Conservation (phyloP, 2,888 invertebrate genomes). For the Parascotia fuliginaria region DNA sequence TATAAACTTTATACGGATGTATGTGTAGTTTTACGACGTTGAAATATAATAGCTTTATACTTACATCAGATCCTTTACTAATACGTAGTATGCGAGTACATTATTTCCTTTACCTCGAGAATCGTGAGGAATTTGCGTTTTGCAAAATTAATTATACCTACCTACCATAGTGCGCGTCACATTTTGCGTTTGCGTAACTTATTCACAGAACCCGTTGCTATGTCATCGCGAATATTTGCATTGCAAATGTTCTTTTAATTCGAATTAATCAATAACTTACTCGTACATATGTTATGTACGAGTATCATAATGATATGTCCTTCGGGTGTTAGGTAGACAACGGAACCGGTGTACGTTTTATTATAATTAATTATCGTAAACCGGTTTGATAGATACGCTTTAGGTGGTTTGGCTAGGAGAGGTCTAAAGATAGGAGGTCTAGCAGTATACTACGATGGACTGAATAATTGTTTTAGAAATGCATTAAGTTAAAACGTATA, state of each 20-base stretch:
- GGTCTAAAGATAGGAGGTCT: no score
- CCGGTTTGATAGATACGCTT: no score
- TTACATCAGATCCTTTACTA: not conserved
- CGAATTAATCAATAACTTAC: slow-evolving; percentile 16
- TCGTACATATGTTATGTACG: no score
- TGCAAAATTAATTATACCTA: slow-evolving; percentile 29
- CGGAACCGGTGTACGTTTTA: not conserved
- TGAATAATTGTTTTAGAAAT: no score
- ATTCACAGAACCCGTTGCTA: slow-evolving; percentile 29
- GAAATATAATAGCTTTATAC: no score
- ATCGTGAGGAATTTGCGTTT: slow-evolving; percentile 39
- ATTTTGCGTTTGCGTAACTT: slow-evolving; percentile 22
- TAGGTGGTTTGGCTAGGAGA: no score
- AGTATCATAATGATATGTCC: not conserved
- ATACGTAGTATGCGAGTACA: not conserved
- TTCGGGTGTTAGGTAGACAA: not conserved
- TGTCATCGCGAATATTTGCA: slow-evolving; percentile 17
- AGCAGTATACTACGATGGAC: no score
- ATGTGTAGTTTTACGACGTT: no score
- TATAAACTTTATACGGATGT: no score
- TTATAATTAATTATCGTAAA: not conserved
- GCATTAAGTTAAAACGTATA: no score
- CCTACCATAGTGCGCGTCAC: slow-evolving; percentile 28
- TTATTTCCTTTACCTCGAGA: slow-evolving; percentile 20
- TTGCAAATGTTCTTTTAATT: slow-evolving; percentile 21